Evolutionary conservation across 2,113 vertebrate genomes (phyloP).

Genomic region (Amphiprion ocellaris): DNA sequence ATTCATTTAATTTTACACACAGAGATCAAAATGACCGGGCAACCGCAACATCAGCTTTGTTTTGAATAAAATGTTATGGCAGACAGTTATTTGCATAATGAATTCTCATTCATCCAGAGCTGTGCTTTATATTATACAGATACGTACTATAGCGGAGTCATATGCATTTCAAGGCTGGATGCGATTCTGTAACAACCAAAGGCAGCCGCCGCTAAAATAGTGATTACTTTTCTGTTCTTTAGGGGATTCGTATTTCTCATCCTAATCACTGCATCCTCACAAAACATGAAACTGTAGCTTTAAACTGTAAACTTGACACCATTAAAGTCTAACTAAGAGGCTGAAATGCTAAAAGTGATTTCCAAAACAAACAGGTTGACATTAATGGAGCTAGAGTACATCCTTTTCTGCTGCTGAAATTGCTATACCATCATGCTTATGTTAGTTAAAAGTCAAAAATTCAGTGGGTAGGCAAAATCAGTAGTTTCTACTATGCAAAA

Average conservation of each 20-base stretch:
- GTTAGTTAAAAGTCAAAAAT: conserved; percentile 32
- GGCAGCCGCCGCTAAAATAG: conserved; percentile 1
- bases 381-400: background rate
- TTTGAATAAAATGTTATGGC: conserved; percentile 23
- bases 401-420: background rate
- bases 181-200: conserved; percentile 7
- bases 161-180: conserved; percentile 21
- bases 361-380: background rate
- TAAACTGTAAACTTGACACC: background rate
- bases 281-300: background rate
- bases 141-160: background rate
- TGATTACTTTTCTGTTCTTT: conserved; percentile 2
- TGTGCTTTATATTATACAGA: conserved; percentile 17
- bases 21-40: conserved; percentile 32
- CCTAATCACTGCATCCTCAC: background rate
- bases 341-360: background rate
- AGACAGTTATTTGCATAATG: conserved; percentile 19
- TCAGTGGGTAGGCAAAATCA: conserved; percentile 10
- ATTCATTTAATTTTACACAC: conserved; percentile 38
- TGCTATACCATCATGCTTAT: conserved; percentile 4
- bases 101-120: conserved; percentile 38
- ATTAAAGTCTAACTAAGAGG: background rate
- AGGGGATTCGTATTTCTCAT: conserved; percentile 1
- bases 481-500: conserved; percentile 22
- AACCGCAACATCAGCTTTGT: conserved; percentile 1